These are phyloP conservation scores for Ceyx erithaca DNA, from an alignment of 2,797 vertebrate species.

Conservation along the genomic window DNA sequence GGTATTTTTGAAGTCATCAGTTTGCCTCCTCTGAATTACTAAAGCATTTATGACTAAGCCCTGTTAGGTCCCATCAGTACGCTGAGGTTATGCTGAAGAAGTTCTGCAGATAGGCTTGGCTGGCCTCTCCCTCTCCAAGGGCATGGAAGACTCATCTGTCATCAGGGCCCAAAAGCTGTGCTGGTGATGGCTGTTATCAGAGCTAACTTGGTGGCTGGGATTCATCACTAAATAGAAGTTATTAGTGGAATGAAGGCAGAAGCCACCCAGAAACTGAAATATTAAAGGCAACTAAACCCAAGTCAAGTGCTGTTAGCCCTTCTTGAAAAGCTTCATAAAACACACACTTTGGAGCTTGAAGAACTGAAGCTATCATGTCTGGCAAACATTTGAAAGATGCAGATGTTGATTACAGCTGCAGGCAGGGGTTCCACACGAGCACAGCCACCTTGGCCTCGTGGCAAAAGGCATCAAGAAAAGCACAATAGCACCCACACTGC, in stretches of 20 bases:
- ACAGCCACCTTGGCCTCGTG: not conserved
- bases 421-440: not conserved
- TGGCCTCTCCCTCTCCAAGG: not conserved
- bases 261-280: not conserved
- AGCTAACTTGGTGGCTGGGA: not conserved
- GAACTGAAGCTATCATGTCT: not conserved
- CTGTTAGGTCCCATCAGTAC: not conserved
- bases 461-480: not conserved
- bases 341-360: not conserved
- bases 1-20: not conserved
- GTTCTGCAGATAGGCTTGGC: not conserved
- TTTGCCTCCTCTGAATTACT: not conserved
- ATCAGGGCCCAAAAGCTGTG: not conserved
- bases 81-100: not conserved
- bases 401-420: not conserved
- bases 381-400: not conserved
- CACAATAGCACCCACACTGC: not conserved
- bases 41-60: not conserved
- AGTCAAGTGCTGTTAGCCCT: not conserved
- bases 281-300: not conserved
- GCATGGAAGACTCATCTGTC: not conserved
- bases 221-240: not conserved
- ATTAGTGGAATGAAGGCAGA: not conserved
- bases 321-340: not conserved
- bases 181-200: not conserved